These are phyloP conservation scores for Rotaria socialis DNA, from an alignment of 2,888 invertebrate species.

Conservation along the genomic window DNA sequence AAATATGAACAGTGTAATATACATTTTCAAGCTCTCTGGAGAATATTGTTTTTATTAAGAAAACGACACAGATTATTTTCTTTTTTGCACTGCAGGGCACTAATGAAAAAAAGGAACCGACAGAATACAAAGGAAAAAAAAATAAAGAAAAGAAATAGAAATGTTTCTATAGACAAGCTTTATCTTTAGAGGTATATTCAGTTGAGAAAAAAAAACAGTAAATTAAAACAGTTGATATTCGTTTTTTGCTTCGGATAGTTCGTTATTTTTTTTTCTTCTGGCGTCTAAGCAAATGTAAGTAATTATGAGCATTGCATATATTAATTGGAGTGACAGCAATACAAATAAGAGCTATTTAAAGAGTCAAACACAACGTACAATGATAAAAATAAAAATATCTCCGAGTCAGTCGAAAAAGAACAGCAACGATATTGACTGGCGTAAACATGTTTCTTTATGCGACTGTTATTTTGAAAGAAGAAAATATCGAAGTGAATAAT, in stretches of 20 bases:
- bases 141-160: not conserved
- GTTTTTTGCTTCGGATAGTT: not conserved
- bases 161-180: not conserved
- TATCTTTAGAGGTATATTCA: not conserved
- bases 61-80: not conserved
- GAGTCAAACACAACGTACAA: too few species aligned
- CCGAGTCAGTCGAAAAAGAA: not conserved
- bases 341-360: too few species aligned
- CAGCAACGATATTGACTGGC: not conserved
- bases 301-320: not conserved
- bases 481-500: not conserved
- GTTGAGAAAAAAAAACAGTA: not conserved
- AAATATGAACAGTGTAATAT: too few species aligned
- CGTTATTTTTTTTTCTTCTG: not conserved
- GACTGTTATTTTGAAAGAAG: not conserved
- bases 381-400: not conserved
- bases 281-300: not conserved
- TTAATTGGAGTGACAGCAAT: too few species aligned
- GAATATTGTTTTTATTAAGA: not conserved
- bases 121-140: not conserved
- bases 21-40: not conserved
- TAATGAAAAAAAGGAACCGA: not conserved
- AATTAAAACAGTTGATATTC: not conserved
- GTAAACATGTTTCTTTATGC: not conserved
- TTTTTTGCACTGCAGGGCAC: too few species aligned